Conservation (phyloP, 2,797 vertebrate species). For the Crocodylus rhombifer region DNA sequence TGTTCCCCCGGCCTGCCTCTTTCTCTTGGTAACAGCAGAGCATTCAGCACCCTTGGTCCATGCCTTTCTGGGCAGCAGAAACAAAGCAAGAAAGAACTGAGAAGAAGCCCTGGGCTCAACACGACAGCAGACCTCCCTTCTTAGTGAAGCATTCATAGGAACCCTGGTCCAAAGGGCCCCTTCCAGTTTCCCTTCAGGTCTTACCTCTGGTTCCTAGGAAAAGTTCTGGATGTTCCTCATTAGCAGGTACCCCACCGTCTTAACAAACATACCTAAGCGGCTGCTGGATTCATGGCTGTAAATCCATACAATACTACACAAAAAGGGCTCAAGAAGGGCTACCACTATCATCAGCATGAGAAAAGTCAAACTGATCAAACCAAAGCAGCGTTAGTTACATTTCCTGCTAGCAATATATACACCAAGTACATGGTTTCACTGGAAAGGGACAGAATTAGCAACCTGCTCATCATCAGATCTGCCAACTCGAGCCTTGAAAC, state of each 20-base stretch:
- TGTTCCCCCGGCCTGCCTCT: not conserved
- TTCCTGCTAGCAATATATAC: not conserved
- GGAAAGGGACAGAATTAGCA: not conserved
- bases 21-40: not conserved
- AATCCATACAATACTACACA: not conserved
- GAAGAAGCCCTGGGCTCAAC: not conserved
- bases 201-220: not conserved
- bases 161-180: too few relatives aligned
- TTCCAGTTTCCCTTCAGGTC: not conserved
- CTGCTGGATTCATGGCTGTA: not conserved
- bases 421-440: not conserved
- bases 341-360: not conserved
- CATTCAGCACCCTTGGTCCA: not conserved
- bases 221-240: accelerated
- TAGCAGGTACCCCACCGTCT: not conserved
- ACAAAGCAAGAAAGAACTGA: not conserved
- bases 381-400: accelerated
- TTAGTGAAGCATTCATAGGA: not conserved
- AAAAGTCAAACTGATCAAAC: not conserved
- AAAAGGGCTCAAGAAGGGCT: not conserved
- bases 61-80: not conserved
- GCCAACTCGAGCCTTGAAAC: not conserved
- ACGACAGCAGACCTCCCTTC: not conserved
- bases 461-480: not conserved
- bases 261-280: not conserved